These are phyloP conservation scores for Thymelicus sylvestris DNA, from an alignment of 2,888 invertebrate species.

Conservation along the genomic window DNA sequence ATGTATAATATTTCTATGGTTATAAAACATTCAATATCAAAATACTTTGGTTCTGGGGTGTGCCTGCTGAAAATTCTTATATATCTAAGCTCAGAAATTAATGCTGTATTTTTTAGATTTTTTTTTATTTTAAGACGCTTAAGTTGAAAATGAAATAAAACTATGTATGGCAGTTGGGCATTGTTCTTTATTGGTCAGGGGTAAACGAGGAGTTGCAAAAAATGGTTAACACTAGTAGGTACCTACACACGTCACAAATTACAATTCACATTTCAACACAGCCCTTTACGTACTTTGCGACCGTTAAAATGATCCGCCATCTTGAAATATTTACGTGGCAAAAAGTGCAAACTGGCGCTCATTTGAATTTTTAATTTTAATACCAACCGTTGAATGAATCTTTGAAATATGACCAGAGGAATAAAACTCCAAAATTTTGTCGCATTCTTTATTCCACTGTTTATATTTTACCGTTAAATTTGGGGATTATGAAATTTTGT, in stretches of 20 bases:
- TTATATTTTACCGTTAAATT: neutral
- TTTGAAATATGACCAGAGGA: constrained; percentile 15
- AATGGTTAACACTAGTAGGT: neutral
- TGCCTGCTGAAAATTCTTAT: too few species aligned
- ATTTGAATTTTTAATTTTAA: constrained; percentile 52
- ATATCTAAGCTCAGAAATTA: too few species aligned
- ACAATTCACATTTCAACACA: constrained; percentile 21
- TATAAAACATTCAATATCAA: too few species aligned
- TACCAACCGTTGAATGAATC: constrained; percentile 30
- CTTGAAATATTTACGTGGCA: constrained; percentile 46
- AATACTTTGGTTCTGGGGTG: too few species aligned
- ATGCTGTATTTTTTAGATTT: too few species aligned
- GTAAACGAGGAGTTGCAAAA: neutral
- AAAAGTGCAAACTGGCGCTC: constrained; percentile 49
- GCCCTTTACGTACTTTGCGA: constrained; percentile 14
- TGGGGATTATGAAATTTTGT: too few species aligned
- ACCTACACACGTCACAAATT: constrained; percentile 22
- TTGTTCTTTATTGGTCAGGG: neutral
- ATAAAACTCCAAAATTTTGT: constrained; percentile 12
- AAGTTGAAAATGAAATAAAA: too few species aligned
- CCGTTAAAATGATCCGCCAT: constrained; percentile 31
- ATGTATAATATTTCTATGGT: too few species aligned
- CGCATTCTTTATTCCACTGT: neutral
- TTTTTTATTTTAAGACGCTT: too few species aligned
- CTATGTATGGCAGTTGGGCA: too few species aligned